Base-by-base conservation (phyloP, 1,140 invertebrate genomes). In the Hesperophylax magnus region DNA sequence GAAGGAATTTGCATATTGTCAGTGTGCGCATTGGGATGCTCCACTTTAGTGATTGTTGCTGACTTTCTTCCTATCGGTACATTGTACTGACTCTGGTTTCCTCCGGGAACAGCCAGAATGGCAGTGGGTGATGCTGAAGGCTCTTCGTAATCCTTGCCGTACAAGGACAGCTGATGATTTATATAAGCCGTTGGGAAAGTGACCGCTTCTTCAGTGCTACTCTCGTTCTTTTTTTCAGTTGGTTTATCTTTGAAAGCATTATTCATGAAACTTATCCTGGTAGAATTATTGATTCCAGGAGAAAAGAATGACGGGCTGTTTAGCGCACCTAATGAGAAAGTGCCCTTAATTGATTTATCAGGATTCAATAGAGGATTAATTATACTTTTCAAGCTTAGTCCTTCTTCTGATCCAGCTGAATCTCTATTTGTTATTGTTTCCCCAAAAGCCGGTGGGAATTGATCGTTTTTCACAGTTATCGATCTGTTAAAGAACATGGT, bases 31-130 rank as follows among this genome's bases (percentile, higher is more conserved):
- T 87, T 87, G 2, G 91, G 90, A 18, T 90, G 89, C 24, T 88
- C 81, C 34, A 93, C 89, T 86, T 93, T 93, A 0, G 91, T 92
- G 72, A 93, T 93, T 11, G 89, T 93, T 17, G 91, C 83, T 8
- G 83, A 77, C 39, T 82, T 88, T 78, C 89, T 86, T 39, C 91
- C 92, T 11, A 86, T 47, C 0, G 86, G 86, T 47, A 77, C 77
- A 7, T 65, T 86, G 69, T 80, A 86, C 54, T 76, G 86, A 2
- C 89, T 85, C 74, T 92, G 85, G 85, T 91, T 90, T 17, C 91
- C 92, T 1, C 92, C 92, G 6, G 92, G 92, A n/a, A 91, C 87
- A 67, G 93, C 82, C 54, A 93, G 86, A 3, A 91, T 89, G 31
- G 91, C 88, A 22, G 85, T 85, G 18, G 82, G 81, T n/a, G 77